A percentile compares a stretch with the other conserved stretches of the same genome.
phyloP scores from a whole-genome alignment of 2,888 invertebrate species.

The Neoaliturus tenellus region DNA sequence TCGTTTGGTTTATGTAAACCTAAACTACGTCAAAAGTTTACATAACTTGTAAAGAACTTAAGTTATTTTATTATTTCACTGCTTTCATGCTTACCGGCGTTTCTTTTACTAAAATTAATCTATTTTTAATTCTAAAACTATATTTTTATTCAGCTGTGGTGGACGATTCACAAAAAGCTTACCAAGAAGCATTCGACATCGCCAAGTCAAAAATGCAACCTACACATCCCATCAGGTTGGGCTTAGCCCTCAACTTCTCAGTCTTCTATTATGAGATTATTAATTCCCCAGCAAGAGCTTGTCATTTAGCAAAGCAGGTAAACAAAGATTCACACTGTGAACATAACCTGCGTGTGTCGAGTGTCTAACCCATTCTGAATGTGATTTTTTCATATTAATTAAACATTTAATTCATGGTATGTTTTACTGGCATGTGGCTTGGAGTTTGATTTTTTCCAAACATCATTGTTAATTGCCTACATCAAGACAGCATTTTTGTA shows the following conservation, averaged over 20 bases:
- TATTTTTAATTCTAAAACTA: background rate
- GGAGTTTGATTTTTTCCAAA: too few species aligned
- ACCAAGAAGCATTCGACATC: constrained; percentile 99
- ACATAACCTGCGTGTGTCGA: constrained; percentile 10
- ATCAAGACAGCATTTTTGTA: too few species aligned
- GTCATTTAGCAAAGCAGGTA: constrained; percentile 99
- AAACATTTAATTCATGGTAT: background rate
- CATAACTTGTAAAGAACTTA: too few species aligned
- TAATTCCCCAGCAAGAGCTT: constrained; percentile 99
- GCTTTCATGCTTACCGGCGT: background rate
- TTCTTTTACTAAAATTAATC: background rate
- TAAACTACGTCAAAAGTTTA: too few species aligned
- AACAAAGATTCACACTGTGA: background rate
- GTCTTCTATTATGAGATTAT: constrained; percentile 99
- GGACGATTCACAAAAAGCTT: constrained; percentile 98
- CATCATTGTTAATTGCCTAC: too few species aligned
- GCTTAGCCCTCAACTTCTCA: constrained; percentile 99
- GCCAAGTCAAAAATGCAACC: constrained; percentile 99
- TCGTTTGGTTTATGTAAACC: too few species aligned
- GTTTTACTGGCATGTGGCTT: constrained; percentile 18
- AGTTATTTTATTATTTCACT: too few species aligned
- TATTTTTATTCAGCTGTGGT: constrained; percentile 82
- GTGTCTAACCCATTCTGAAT: constrained; percentile 9
- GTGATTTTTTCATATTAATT: background rate
- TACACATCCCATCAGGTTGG: constrained; percentile 99